Evolutionary conservation across 2,113 vertebrate genomes (phyloP), one percentile per base, ranked within the genome.

Genomic region (Percina caprodes): DNA sequence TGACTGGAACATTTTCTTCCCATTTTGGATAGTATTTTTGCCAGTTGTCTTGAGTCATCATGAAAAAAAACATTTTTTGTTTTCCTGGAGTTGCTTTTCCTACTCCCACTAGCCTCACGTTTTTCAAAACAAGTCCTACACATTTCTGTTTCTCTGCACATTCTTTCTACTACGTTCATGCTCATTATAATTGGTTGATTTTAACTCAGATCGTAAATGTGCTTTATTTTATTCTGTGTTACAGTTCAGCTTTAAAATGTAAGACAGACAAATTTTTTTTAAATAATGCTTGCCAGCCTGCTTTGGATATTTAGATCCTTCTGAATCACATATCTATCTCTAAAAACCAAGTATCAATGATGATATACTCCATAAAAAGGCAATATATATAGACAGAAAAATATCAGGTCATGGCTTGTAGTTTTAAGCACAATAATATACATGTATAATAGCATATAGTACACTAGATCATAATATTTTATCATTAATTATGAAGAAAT

Each of bases 81-180:
- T 7, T 13, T 35, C 18, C 13, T 39, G 30, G 9, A 18, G 21
- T 23, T 39, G 15, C 45, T 18, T 45, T 70, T 23, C 52, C 35
- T 13, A 11, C 35, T 65, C 26, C 24, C 56, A 35, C 18, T 52
- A 23, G 48, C 51, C 48, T 24, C n/a, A 61, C 6, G 1, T 63
- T 65, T 55, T 74, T 15, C 48, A 75, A 65, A 63, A 54, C 30
- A 35, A 51, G 73, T 42, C 33, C n/a, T 45, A 14, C 16, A 63
- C 5, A 16, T 46, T 35, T 7, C n/a, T 35, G 0, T 15, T 56
- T 12, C 35, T 59, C 55, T 69, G 46, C 11, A 51, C 48, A 19
- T 1, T 30, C 26, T 24, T 4, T 45, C 5, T 45, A 42, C 49
- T 21, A 39, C 7, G 19, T 18, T 18, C 30, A 13, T 9, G 56